Conservation (phyloP, 2,797 vertebrate species). For the Fringilla coelebs region DNA sequence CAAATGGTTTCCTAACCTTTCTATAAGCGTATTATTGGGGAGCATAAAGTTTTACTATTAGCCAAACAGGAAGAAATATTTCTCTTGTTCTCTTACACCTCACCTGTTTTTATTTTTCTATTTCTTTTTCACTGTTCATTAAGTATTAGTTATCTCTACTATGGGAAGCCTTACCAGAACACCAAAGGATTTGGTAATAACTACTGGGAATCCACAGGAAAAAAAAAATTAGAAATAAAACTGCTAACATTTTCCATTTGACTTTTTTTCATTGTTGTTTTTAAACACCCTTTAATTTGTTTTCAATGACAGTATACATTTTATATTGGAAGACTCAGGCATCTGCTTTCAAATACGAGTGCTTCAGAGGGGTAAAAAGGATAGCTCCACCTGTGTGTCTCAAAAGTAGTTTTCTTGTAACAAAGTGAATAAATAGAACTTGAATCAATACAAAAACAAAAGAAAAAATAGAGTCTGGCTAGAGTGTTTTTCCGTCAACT, state of each 20-base stretch:
- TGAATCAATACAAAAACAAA: not conserved
- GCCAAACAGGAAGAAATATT: not conserved
- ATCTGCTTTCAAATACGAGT: not conserved
- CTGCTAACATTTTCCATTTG: not conserved
- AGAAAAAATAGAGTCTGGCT: not conserved
- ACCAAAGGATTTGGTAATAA: not conserved
- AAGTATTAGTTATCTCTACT: not conserved
- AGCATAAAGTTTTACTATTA: not conserved
- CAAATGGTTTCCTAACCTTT: not conserved
- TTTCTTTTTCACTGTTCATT: not conserved
- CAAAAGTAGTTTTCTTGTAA: not conserved
- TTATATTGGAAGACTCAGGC: not conserved
- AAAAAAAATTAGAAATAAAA: not conserved
- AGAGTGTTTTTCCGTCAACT: not conserved
- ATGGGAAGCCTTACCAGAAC: not conserved
- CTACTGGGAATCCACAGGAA: not conserved
- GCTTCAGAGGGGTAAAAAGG: not conserved
- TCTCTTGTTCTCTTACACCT: not conserved
- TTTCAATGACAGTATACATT: not conserved
- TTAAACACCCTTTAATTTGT: not conserved
- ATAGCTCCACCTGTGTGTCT: not conserved
- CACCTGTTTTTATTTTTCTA: conserved; percentile 4
- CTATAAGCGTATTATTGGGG: not conserved
- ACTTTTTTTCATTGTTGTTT: not conserved
- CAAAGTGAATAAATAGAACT: not conserved